phyloP scores from a whole-genome alignment of 2,113 vertebrate genomes.

The Notothenia rossii region DNA sequence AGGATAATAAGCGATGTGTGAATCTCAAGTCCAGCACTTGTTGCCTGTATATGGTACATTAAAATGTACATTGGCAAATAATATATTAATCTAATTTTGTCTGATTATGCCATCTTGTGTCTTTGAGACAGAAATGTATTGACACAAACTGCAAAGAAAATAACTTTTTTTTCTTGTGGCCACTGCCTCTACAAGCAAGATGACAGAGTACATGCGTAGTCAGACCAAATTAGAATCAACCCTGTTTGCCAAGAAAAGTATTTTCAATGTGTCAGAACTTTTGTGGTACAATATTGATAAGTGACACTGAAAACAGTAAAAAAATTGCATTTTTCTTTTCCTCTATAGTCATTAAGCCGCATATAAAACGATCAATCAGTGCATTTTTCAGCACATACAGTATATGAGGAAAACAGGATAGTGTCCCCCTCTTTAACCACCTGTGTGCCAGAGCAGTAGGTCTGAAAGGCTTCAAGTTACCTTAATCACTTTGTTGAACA shows the following conservation, averaged over 20 bases:
- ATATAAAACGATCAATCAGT: background rate
- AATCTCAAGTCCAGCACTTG: slow-evolving; percentile 58
- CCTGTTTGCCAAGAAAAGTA: slow-evolving; percentile 38
- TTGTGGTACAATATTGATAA: slow-evolving; percentile 53
- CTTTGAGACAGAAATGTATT: slow-evolving; percentile 64
- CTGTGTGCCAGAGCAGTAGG: slow-evolving; percentile 1
- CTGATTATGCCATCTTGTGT: slow-evolving; percentile 77
- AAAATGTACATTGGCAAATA: slow-evolving; percentile 12
- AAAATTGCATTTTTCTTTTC: slow-evolving; percentile 6
- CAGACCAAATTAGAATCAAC: slow-evolving; percentile 55
- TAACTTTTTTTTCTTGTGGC: slow-evolving; percentile 19
- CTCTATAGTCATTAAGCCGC: background rate
- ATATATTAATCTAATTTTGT: slow-evolving; percentile 47
- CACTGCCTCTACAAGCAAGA: slow-evolving; percentile 46
- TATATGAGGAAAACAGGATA: background rate
- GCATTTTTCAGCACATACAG: background rate
- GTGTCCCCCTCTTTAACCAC: background rate
- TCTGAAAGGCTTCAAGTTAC: slow-evolving; percentile 48
- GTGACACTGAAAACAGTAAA: slow-evolving; percentile 44
- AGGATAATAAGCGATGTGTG: slow-evolving; percentile 56
- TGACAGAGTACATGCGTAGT: slow-evolving; percentile 60
- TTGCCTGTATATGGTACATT: slow-evolving; percentile 32
- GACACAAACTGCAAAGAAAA: slow-evolving; percentile 34
- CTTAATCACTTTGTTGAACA: slow-evolving; percentile 48
- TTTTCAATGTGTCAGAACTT: slow-evolving; percentile 55